Conservation (phyloP, 1,140 invertebrate genomes). For the Drosophila nikananu region DNA sequence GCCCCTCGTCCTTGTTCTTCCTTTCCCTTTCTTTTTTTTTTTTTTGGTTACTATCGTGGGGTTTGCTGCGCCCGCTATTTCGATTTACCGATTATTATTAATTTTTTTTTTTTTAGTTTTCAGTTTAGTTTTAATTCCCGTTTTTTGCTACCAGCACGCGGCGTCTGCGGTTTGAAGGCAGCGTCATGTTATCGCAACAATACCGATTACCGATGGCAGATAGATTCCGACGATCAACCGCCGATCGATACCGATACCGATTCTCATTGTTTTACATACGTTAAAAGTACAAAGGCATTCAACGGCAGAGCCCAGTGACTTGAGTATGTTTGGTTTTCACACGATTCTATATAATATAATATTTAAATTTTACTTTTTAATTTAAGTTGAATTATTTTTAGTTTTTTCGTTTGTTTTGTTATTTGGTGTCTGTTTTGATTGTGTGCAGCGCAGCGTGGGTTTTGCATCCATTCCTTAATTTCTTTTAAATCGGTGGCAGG, state of each 20-base stretch:
- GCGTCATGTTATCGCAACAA: constrained; percentile 65
- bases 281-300: constrained; percentile 69
- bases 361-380: constrained; percentile 48
- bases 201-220: constrained; percentile 27
- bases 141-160: constrained; percentile 34
- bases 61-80: constrained; percentile 42
- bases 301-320: constrained; percentile 63
- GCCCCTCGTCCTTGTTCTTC: not conserved
- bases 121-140: not conserved
- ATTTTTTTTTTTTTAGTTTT: constrained; percentile 13
- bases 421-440: constrained; percentile 65
- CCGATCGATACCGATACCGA: constrained; percentile 15
- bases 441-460: constrained; percentile 56
- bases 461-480: constrained; percentile 10
- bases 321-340: constrained; percentile 51
- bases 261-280: constrained; percentile 49
- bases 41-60: constrained; percentile 44
- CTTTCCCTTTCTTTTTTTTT: constrained; percentile 6
- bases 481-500: constrained; percentile 37
- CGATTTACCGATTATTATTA: constrained; percentile 22
- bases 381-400: constrained; percentile 41
- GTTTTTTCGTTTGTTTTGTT: constrained; percentile 46
- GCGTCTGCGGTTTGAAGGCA: constrained; percentile 70
- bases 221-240: constrained; percentile 16
- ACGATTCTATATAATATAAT: constrained; percentile 48